These are phyloP conservation scores for Amphiduros pacificus DNA, from an alignment of 2,888 invertebrate species.

Conservation along the genomic window DNA sequence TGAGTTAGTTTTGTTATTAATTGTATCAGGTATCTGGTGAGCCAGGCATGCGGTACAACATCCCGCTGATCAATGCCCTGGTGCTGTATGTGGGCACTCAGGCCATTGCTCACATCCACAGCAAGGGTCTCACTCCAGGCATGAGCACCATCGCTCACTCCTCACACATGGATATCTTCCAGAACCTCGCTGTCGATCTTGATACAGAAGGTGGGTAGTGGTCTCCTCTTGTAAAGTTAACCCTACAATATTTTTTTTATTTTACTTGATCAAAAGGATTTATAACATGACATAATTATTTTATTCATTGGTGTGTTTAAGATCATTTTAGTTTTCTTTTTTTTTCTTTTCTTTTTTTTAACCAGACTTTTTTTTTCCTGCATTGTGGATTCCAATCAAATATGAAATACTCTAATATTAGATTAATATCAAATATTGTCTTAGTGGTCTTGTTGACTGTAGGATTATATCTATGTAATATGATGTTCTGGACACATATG, in stretches of 20 bases:
- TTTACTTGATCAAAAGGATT: no score
- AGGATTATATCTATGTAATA: no score
- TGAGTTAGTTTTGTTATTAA: background rate
- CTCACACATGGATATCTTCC: conserved; percentile 99
- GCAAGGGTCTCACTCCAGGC: conserved; percentile 88
- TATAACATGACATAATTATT: no score
- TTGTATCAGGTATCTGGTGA: conserved; percentile 57
- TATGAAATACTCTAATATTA: no score
- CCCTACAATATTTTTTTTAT: no score
- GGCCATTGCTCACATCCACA: conserved; percentile 88
- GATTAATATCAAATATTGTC: no score
- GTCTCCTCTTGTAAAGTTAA: no score
- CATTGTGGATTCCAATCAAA: background rate
- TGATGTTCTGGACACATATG: no score
- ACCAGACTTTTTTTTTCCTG: background rate
- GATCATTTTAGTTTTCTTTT: no score
- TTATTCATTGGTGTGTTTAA: no score
- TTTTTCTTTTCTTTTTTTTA: background rate
- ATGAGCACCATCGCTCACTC: conserved; percentile 96
- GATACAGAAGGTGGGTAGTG: conserved; percentile 88
- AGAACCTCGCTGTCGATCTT: conserved; percentile 95
- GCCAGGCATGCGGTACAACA: conserved; percentile 90
- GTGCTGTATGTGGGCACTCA: conserved; percentile 97
- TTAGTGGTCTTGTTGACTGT: no score
- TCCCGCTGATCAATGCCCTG: conserved; percentile 93